phyloP scores from a whole-genome alignment of 2,888 invertebrate genomes.

The Lamellibrachia satsuma region DNA sequence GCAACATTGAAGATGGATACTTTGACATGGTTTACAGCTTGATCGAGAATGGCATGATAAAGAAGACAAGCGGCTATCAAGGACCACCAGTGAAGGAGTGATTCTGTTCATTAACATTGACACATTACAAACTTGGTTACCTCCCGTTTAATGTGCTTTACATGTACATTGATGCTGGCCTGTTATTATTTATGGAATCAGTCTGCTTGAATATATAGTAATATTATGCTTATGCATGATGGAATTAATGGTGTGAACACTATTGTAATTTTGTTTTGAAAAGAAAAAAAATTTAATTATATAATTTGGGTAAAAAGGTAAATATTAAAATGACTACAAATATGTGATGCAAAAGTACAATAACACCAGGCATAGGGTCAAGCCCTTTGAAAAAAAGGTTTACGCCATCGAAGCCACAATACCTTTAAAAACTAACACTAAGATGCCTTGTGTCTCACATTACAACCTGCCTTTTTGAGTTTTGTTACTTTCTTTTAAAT shows the following conservation, averaged over 20 bases:
- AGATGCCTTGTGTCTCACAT: no score
- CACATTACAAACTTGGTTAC: not conserved
- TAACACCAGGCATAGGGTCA: no score
- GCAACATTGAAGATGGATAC: slow-evolving; percentile 65
- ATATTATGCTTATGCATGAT: not conserved
- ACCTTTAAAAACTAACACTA: no score
- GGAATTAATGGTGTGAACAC: not conserved
- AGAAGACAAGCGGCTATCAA: slow-evolving; percentile 56
- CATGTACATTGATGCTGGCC: not conserved
- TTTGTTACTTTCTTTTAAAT: no score
- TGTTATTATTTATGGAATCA: not conserved
- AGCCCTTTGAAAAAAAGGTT: no score
- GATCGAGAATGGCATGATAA: slow-evolving; percentile 68
- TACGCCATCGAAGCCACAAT: no score
- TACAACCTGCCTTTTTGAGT: no score
- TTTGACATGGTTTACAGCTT: slow-evolving; percentile 69
- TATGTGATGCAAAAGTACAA: not conserved
- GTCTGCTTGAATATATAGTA: not conserved
- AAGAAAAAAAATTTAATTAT: not conserved
- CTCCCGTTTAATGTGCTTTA: not conserved
- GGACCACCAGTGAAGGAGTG: not conserved
- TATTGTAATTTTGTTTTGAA: not conserved
- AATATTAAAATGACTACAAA: not conserved
- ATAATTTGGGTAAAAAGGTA: not conserved
- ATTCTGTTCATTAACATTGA: not conserved